Evolutionary conservation across 2,888 invertebrate genomes (phyloP).

Genomic region (Mayetiola destructor): DNA sequence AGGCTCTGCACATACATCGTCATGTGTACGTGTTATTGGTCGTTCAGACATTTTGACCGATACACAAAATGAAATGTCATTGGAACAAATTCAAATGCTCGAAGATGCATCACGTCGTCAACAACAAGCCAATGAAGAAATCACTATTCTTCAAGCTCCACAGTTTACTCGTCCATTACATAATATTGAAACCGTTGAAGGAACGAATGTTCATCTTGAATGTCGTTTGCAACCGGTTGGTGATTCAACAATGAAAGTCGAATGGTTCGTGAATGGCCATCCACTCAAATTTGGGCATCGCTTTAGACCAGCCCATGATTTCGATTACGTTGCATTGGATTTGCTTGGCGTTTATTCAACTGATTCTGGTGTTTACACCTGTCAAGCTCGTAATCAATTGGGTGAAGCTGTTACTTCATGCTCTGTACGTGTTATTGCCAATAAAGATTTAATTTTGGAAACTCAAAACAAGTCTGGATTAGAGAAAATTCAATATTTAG

Average conservation of each 20-base stretch:
- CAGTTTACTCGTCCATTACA: constrained; percentile 77
- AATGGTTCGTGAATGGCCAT: constrained; percentile 92
- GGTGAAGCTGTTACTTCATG: constrained; percentile 92
- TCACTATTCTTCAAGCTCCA: constrained; percentile 69
- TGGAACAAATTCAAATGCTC: constrained; percentile 81
- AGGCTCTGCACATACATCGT: constrained; percentile 82
- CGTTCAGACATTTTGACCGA: constrained; percentile 72
- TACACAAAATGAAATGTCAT: constrained; percentile 79
- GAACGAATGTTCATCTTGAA: constrained; percentile 84
- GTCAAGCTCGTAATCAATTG: constrained; percentile 83
- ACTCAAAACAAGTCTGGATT: constrained; percentile 82
- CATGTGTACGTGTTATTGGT: constrained; percentile 74
- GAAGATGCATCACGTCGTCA: constrained; percentile 64
- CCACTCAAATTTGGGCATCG: constrained; percentile 86
- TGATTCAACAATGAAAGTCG: constrained; percentile 81
- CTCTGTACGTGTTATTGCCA: constrained; percentile 74
- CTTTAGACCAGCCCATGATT: constrained; percentile 91
- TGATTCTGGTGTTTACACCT: constrained; percentile 92
- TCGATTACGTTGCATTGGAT: constrained; percentile 93
- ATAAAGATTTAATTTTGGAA: constrained; percentile 74
- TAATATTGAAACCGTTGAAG: constrained; percentile 79
- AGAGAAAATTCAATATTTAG: constrained; percentile 82
- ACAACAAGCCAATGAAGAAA: constrained; percentile 61
- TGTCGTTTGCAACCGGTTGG: constrained; percentile 82
- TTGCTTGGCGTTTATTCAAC: constrained; percentile 92